Base-by-base conservation (phyloP, 2,888 invertebrate species). In the Melipona bicolor region DNA sequence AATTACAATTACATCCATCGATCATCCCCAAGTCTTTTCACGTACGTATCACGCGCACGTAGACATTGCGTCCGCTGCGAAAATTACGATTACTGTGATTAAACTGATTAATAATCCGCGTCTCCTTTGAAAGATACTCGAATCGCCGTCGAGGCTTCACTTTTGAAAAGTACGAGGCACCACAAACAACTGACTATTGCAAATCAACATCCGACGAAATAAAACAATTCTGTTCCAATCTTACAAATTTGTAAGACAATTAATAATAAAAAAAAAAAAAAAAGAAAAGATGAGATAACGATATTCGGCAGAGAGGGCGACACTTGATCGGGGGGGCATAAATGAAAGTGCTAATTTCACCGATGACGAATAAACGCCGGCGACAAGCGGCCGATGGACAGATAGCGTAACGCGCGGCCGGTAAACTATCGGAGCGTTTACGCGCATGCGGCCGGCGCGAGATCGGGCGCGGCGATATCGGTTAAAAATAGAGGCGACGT, bases 401-500 rank as follows among this genome's bases (percentile, higher is more conserved):
- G 56, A 43, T 61, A 68, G 70, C 21, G 62, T 43, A 61, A 68
- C 65, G 61, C 13, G n/a, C 24, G 21, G 21, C 43, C n/a, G 79
- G 78, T 84, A 79, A 81, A 82, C 77, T 43, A 76, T 71, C 68
- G 65, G 17, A 69, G 68, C 50, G 75, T 72, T 69, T 43, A 64
- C 67, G 62, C 59, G 64, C 24, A 24, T 59, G 56, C 43, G 43
- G 43, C 43, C 9, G 43, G 43, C 43, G 43, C 43, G 43, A 43
- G 43, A 24, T 64, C 64, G 74, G 74, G 65, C 56, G 65, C 43
- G 1, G 73, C 65, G 74, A 77, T 85, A 84, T 85, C 85, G 87
- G 87, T 90, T 90, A 87, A 89, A 91, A 92, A 92, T 90, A 90
- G 91, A 88, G 43, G 68, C 78, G 83, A 62, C 81, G 88, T 79